Base-by-base conservation (phyloP, 1,140 invertebrate species). In the Berghia stephanieae region DNA sequence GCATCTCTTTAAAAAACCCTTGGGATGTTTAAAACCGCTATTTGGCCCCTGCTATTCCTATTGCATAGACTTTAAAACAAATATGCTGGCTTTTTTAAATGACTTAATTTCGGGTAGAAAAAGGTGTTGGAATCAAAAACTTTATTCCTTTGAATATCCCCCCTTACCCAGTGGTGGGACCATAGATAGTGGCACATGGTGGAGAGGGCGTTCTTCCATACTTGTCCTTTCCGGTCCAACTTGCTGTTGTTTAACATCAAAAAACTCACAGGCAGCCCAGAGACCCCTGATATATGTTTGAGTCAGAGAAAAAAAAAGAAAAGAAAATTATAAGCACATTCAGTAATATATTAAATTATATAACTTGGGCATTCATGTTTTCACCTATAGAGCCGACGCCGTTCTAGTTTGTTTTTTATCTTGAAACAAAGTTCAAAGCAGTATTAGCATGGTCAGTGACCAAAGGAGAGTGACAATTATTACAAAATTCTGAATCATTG, bases 251-350 rank as follows among this genome's bases (percentile, higher is more conserved):
- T 98, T 52, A 98, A 88, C 67, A 99, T 90, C 8, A 99, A 91
- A 91, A n/a, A 96, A 98, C 83, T 98, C 97, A 85, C 95, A 96
- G 44, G 96, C 94, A 92, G 96, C 95, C n/a, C 21, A 97, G 94
- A 13, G 96, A 98, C 66, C 96, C 95, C 95, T 89, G 78, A 0
- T 83, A 67, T 44, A 73, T 68, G 57, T 21, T 57, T 8, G 27
- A 31, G n/a, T 13, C 49, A 27, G 1, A 67, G 75, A n/a, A 6
- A 24, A 70, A 63, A 31, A 4, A 70, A 21, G 21, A 70, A 27
- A 4, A 75, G 34, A 16, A 36, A 43, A 21, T 70, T 43, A 4
- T n/a, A 42, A 42, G 4, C 21, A 43, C n/a, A 42, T 70, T 5
- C 16, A 2, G 68, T n/a, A n/a, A n/a, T n/a, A n/a, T n/a, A n/a